phyloP scores from a whole-genome alignment of 2,888 invertebrate species.

The Pristionchus fissidentatus region DNA sequence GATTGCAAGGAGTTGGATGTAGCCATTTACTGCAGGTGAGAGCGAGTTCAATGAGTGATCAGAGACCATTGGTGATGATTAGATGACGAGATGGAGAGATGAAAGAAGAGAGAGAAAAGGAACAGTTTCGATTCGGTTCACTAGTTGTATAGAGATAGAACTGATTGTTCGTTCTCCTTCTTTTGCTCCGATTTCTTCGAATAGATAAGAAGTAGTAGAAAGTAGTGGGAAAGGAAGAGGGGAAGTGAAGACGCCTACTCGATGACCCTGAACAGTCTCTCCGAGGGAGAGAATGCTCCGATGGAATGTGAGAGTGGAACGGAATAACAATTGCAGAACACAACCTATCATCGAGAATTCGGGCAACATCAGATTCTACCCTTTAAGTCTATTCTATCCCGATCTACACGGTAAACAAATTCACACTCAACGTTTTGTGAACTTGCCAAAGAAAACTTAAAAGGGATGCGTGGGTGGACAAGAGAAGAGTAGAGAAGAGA shows the following conservation, averaged over 20 bases:
- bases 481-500: too few species aligned
- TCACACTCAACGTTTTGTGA: background rate
- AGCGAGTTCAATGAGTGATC: background rate
- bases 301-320: slow-evolving; percentile 40
- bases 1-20: slow-evolving; percentile 46
- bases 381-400: slow-evolving; percentile 43
- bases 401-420: slow-evolving; percentile 39
- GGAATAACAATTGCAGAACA: slow-evolving; percentile 38
- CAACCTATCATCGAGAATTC: slow-evolving; percentile 49
- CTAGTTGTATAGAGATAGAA: slow-evolving; percentile 31
- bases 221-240: background rate
- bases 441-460: too few species aligned
- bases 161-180: slow-evolving; percentile 17
- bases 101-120: background rate
- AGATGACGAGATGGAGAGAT: background rate
- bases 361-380: slow-evolving; percentile 45
- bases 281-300: background rate
- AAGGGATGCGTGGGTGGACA: too few species aligned
- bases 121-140: slow-evolving; percentile 26
- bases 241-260: slow-evolving; percentile 7
- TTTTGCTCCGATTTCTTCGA: background rate
- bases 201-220: slow-evolving; percentile 16
- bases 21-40: slow-evolving; percentile 46
- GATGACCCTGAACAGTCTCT: slow-evolving; percentile 6
- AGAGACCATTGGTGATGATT: background rate